Conservation (phyloP, 2,888 invertebrate species). For the Gymnocheta viridis region DNA sequence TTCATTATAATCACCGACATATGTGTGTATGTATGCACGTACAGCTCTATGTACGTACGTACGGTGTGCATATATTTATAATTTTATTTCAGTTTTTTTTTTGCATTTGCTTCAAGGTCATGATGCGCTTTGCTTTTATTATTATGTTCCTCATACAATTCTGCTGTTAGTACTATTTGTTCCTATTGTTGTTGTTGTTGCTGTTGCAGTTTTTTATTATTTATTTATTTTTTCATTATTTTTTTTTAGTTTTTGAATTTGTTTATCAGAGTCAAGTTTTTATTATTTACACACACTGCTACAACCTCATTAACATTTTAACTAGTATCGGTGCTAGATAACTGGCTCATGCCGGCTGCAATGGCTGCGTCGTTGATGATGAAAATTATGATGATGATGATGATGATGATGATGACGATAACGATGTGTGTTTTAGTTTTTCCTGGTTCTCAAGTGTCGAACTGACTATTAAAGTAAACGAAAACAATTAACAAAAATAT, state of each 20-base stretch:
- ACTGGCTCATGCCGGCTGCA: slow-evolving; percentile 26
- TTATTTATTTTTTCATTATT: slow-evolving; percentile 2
- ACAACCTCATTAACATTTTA: slow-evolving; percentile 2
- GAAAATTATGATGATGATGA: background rate
- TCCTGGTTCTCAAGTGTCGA: slow-evolving; percentile 67
- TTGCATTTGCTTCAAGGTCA: slow-evolving; percentile 64
- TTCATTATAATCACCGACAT: background rate
- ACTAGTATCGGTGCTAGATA: background rate
- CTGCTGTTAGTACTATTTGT: slow-evolving; percentile 4
- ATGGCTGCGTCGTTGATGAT: background rate
- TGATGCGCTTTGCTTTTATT: slow-evolving; percentile 66
- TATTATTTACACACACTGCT: slow-evolving; percentile 48
- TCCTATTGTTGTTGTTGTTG: slow-evolving; percentile 20
- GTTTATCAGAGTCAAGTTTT: slow-evolving; percentile 61
- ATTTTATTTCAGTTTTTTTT: slow-evolving; percentile 52
- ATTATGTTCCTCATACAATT: slow-evolving; percentile 52
- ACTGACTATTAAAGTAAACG: slow-evolving; percentile 8
- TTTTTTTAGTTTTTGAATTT: slow-evolving; percentile 24
- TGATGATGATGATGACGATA: slow-evolving; percentile 7
- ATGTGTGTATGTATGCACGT: background rate
- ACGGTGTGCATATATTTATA: slow-evolving; percentile 30
- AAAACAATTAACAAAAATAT: background rate
- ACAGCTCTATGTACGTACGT: background rate
- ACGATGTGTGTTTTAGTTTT: slow-evolving; percentile 38
- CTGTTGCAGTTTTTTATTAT: slow-evolving; percentile 4